phyloP scores from a whole-genome alignment of 2,888 invertebrate species.

The Yponomeuta malinellus region DNA sequence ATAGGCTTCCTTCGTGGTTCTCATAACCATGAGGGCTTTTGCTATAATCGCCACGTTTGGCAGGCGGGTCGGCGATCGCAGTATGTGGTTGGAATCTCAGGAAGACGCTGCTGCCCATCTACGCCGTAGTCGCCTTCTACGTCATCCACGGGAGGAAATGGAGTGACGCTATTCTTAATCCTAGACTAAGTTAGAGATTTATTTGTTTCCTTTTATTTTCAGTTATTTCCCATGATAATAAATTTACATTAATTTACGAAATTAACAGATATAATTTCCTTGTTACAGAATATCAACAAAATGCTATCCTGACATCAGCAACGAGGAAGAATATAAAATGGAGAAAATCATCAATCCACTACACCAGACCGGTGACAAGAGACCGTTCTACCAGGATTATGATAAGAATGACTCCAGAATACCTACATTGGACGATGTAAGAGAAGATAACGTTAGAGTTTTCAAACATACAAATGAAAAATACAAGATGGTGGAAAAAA shows the following conservation, averaged over 20 bases:
- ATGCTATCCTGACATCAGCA: conserved; percentile 18
- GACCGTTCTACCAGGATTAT: conserved; percentile 22
- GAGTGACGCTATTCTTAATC: too few relatives aligned
- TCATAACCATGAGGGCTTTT: too few relatives aligned
- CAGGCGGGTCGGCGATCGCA: too few relatives aligned
- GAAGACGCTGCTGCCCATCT: too few relatives aligned
- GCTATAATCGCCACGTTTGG: too few relatives aligned
- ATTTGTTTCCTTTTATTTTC: too few relatives aligned
- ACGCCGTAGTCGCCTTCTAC: too few relatives aligned
- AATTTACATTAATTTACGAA: background rate
- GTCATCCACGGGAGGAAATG: too few relatives aligned
- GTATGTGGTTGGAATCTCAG: too few relatives aligned
- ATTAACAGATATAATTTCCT: conserved; percentile 20
- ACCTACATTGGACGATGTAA: conserved; percentile 43
- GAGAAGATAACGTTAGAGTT: conserved; percentile 15
- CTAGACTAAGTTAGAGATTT: too few relatives aligned
- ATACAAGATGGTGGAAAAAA: conserved; percentile 23
- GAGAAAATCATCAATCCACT: conserved; percentile 22
- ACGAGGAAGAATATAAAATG: conserved; percentile 26
- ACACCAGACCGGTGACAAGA: conserved; percentile 19
- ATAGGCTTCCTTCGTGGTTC: too few relatives aligned
- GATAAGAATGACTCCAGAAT: conserved; percentile 35
- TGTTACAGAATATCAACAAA: conserved; percentile 31
- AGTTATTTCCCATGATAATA: too few relatives aligned
- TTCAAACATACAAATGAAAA: conserved; percentile 25